Evolutionary conservation across 2,888 invertebrate species (phyloP).

Genomic region (Sericinus montela): DNA sequence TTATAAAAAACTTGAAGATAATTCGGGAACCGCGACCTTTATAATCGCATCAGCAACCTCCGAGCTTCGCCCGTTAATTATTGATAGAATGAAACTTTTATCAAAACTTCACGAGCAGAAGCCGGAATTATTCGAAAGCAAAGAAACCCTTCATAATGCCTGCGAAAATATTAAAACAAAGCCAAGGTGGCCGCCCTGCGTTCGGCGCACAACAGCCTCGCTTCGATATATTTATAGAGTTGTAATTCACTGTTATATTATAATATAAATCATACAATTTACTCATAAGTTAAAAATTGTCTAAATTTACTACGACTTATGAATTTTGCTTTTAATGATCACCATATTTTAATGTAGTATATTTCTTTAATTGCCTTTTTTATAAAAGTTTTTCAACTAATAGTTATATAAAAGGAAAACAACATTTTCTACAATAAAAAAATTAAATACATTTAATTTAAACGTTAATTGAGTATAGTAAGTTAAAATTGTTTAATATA

Average conservation of each 20-base stretch:
- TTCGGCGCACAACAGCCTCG: constrained; percentile 51
- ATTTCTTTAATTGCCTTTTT: no score
- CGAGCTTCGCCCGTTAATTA: constrained; percentile 75
- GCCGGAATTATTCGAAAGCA: constrained; percentile 78
- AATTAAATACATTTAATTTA: no score
- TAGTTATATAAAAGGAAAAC: no score
- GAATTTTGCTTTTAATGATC: no score
- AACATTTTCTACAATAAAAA: no score
- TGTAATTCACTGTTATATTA: constrained; percentile 25
- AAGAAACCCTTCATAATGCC: constrained; percentile 78
- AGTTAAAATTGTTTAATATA: no score
- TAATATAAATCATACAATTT: not conserved
- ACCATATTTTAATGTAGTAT: no score
- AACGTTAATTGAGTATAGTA: no score
- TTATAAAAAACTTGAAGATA: constrained; percentile 53
- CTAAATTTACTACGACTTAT: no score
- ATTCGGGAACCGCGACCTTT: constrained; percentile 63
- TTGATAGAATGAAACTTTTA: constrained; percentile 80
- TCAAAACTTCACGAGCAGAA: constrained; percentile 79
- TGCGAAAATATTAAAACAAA: constrained; percentile 80
- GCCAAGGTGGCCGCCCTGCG: constrained; percentile 73
- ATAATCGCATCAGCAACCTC: constrained; percentile 73
- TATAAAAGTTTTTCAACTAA: no score
- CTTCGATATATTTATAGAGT: constrained; percentile 42
- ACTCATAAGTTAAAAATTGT: no score